Percentiles rank a stretch among this genome's conserved stretches.
phyloP scores from a whole-genome alignment of 2,113 vertebrate genomes.

The Oxyura jamaicensis region DNA sequence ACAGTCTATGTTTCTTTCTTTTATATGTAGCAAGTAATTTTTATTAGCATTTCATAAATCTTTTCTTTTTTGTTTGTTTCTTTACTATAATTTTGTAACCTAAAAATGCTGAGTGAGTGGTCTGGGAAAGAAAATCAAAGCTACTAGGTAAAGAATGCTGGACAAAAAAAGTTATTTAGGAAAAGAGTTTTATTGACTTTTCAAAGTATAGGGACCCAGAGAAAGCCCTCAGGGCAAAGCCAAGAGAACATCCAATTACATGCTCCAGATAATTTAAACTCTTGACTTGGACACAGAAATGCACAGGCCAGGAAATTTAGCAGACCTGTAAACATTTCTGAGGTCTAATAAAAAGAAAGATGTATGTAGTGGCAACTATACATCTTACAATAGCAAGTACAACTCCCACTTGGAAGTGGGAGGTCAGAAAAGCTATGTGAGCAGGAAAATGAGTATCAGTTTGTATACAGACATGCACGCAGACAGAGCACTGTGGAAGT shows the following conservation, averaged over 20 bases:
- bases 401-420: not conserved
- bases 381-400: not conserved
- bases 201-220: not conserved
- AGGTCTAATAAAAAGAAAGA: not conserved
- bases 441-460: not conserved
- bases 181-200: constrained; percentile 6
- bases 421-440: not conserved
- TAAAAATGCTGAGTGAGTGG: not conserved
- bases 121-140: not conserved
- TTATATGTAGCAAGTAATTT: not conserved
- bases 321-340: constrained; percentile 38
- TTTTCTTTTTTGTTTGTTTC: not conserved
- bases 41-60: not conserved
- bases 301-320: constrained; percentile 13
- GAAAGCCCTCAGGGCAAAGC: constrained; percentile 40
- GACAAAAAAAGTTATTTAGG: not conserved
- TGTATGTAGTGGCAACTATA: not conserved
- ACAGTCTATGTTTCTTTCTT: not conserved
- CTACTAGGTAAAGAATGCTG: not conserved
- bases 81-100: not conserved
- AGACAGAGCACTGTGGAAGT: not conserved
- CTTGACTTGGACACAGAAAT: not conserved
- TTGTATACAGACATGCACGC: not conserved
- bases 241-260: constrained; percentile 61
- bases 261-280: constrained; percentile 63